A percentile compares a stretch with the other conserved stretches of the same genome.
Evolutionary conservation across 1,140 invertebrate species (phyloP).

Genomic region (Oncopeltus fasciatus): DNA sequence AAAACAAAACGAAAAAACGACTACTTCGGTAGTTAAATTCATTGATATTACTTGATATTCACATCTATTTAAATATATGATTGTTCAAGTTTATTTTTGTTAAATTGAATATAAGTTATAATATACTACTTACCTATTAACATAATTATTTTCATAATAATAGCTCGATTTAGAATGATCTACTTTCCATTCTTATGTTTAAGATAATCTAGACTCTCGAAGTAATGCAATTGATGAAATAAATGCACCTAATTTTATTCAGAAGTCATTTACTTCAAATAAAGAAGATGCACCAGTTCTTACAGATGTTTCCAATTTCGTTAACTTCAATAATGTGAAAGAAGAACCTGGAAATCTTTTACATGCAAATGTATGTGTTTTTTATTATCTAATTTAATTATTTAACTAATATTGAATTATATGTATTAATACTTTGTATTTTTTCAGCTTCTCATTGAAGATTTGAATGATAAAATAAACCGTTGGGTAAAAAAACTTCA

Average conservation of each 20-base stretch:
- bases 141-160: no score
- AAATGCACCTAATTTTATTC: slow-evolving; percentile 6
- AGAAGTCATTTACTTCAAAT: slow-evolving; percentile 5
- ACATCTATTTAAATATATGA: no score
- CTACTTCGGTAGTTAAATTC: no score
- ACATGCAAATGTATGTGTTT: slow-evolving; percentile 14
- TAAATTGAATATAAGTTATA: no score
- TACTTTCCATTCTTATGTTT: background rate
- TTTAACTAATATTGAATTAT: background rate
- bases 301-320: background rate
- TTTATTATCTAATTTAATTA: background rate
- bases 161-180: no score
- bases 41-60: no score
- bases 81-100: no score
- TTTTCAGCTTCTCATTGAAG: slow-evolving; percentile 21
- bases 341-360: slow-evolving; percentile 1
- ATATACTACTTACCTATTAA: no score
- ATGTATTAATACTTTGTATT: background rate
- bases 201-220: background rate
- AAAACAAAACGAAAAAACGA: no score
- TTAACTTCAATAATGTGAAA: background rate
- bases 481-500: slow-evolving; percentile 21
- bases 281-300: background rate
- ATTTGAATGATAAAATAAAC: slow-evolving; percentile 20
- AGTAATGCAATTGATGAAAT: slow-evolving; percentile 4